Evolutionary conservation across 1,140 invertebrate genomes (phyloP).

Genomic region (Antheraea pernyi): DNA sequence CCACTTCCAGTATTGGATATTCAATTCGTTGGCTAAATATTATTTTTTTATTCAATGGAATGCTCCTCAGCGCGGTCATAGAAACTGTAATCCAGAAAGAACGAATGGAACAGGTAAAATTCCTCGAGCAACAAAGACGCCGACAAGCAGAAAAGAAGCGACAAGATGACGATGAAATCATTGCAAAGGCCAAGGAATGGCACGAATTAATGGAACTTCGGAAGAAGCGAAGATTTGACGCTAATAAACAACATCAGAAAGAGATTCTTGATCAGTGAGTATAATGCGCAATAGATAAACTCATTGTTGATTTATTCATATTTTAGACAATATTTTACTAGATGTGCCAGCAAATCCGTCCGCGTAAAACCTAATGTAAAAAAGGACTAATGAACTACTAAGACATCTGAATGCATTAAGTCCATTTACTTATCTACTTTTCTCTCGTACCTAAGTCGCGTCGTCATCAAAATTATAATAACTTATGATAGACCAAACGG

Average conservation of each 20-base stretch:
- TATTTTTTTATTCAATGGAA: too few species aligned
- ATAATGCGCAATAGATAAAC: slow-evolving; percentile 3
- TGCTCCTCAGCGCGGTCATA: slow-evolving; percentile 58
- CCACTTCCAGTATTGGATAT: too few species aligned
- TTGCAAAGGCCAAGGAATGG: slow-evolving; percentile 60
- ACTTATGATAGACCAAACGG: too few species aligned
- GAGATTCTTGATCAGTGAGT: slow-evolving; percentile 62
- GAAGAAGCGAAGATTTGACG: slow-evolving; percentile 47
- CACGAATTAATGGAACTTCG: slow-evolving; percentile 43
- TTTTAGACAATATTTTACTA: too few species aligned
- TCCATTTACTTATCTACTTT: too few species aligned
- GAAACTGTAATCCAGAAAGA: slow-evolving; percentile 69
- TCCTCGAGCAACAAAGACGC: slow-evolving; percentile 45
- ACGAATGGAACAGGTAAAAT: slow-evolving; percentile 64
- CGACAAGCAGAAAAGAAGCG: slow-evolving; percentile 47
- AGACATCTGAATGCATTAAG: too few species aligned
- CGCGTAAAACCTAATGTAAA: too few species aligned
- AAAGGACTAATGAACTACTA: too few species aligned
- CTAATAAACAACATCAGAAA: slow-evolving; percentile 58
- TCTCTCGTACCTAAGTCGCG: too few species aligned
- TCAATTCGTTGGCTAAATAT: too few species aligned
- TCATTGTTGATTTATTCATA: neutral
- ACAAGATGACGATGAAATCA: slow-evolving; percentile 53
- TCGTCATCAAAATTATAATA: too few species aligned
- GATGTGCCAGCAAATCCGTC: too few species aligned